A percentile compares a stretch with the other conserved stretches of the same genome.
These are phyloP conservation scores for Hyles euphorbiae DNA, from an alignment of 1,140 invertebrate genomes.

Conservation along the genomic window DNA sequence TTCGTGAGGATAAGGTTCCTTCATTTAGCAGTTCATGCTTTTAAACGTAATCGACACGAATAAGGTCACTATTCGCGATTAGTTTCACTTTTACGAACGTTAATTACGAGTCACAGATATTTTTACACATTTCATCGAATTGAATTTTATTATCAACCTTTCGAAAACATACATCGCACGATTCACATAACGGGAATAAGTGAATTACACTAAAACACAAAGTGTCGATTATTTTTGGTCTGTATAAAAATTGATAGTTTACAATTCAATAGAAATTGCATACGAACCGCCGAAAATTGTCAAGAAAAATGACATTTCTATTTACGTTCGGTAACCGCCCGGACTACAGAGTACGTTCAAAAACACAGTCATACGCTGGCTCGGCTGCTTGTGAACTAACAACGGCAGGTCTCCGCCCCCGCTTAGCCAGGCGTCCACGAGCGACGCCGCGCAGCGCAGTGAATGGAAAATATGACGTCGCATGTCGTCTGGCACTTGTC, in stretches of 20 bases:
- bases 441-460: slow-evolving; percentile 17
- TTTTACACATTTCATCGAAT: background rate
- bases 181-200: slow-evolving; percentile 5
- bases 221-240: background rate
- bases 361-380: slow-evolving; percentile 22
- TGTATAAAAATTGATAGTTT: background rate
- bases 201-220: background rate
- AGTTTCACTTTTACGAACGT: background rate
- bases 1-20: slow-evolving; percentile 64
- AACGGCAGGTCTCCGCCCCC: slow-evolving; percentile 16
- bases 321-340: slow-evolving; percentile 29
- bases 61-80: slow-evolving; percentile 15
- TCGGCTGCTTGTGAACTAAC: slow-evolving; percentile 24
- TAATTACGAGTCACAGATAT: slow-evolving; percentile 6
- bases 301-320: slow-evolving; percentile 26
- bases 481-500: slow-evolving; percentile 15
- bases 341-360: slow-evolving; percentile 13
- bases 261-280: slow-evolving; percentile 12
- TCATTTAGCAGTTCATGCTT: slow-evolving; percentile 60
- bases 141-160: too few species aligned
- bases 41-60: slow-evolving; percentile 10
- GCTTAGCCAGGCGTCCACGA: slow-evolving; percentile 16
- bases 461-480: slow-evolving; percentile 28
- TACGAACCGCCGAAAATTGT: slow-evolving; percentile 19
- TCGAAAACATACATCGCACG: slow-evolving; percentile 7